phyloP scores from a whole-genome alignment of 2,113 vertebrate genomes.

The Actenoides lindsayi region DNA sequence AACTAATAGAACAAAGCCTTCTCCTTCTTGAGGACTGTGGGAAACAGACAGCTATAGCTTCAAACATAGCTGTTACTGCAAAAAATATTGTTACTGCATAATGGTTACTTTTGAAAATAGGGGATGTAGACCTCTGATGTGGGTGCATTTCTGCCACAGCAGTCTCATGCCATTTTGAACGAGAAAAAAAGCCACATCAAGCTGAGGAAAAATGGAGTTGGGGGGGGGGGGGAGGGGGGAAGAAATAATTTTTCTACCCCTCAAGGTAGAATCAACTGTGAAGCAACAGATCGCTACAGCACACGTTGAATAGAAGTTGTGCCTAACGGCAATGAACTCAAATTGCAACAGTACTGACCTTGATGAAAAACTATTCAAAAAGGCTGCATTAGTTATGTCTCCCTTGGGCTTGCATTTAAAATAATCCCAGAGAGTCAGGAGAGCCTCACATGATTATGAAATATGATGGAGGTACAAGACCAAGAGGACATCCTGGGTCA shows the following conservation, averaged over 20 bases:
- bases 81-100: background rate
- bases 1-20: background rate
- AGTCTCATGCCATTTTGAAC: background rate
- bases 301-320: background rate
- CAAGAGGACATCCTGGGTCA: background rate
- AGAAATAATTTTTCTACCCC: background rate
- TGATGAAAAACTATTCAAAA: background rate
- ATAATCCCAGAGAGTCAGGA: background rate
- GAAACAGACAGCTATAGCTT: background rate
- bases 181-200: background rate
- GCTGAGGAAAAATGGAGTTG: background rate
- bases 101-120: background rate
- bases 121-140: background rate
- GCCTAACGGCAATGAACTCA: background rate
- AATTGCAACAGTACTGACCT: background rate
- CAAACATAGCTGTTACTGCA: background rate
- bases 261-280: background rate
- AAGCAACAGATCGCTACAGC: background rate
- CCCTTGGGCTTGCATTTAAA: background rate
- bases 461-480: background rate
- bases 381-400: background rate
- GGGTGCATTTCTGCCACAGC: background rate
- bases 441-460: background rate
- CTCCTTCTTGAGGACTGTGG: background rate
- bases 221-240: accelerated